Evolutionary conservation across 2,113 vertebrate species (phyloP).

Genomic region (Thunnus maccoyii): DNA sequence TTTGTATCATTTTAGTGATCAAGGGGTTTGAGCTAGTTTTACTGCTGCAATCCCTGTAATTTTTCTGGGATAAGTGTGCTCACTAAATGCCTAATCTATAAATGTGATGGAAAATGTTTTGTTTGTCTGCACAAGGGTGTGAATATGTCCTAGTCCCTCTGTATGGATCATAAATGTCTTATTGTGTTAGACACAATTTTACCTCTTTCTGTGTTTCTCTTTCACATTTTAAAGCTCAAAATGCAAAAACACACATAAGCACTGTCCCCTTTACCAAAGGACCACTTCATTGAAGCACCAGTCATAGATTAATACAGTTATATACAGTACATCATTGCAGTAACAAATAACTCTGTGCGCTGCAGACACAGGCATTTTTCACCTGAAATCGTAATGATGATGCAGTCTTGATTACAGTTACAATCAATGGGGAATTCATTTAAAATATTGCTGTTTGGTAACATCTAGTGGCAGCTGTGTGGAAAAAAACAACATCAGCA

Average conservation of each 20-base stretch:
- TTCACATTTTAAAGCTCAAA: neutral
- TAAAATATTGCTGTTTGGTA: slow-evolving; percentile 17
- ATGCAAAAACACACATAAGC: neutral
- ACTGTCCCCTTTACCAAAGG: slow-evolving; percentile 26
- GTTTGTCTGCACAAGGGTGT: neutral
- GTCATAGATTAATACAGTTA: neutral
- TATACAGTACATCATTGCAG: neutral
- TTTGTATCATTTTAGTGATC: slow-evolving; percentile 13
- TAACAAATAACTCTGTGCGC: slow-evolving; percentile 7
- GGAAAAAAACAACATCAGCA: neutral
- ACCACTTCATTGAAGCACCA: neutral
- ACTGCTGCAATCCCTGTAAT: slow-evolving; percentile 38
- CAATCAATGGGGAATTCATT: neutral
- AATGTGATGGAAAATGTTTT: slow-evolving; percentile 46
- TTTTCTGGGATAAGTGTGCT: slow-evolving; percentile 19
- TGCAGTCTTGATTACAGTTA: neutral
- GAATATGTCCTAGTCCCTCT: slow-evolving; percentile 14
- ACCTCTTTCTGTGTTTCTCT: neutral
- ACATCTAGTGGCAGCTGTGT: slow-evolving; percentile 23
- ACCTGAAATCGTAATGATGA: no score
- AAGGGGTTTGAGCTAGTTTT: neutral
- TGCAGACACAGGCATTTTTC: no score
- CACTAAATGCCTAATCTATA: slow-evolving; percentile 42
- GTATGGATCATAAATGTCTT: neutral
- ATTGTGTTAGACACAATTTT: neutral